Evolutionary conservation across 2,113 vertebrate species (phyloP).

Genomic region (Amia ocellicauda): DNA sequence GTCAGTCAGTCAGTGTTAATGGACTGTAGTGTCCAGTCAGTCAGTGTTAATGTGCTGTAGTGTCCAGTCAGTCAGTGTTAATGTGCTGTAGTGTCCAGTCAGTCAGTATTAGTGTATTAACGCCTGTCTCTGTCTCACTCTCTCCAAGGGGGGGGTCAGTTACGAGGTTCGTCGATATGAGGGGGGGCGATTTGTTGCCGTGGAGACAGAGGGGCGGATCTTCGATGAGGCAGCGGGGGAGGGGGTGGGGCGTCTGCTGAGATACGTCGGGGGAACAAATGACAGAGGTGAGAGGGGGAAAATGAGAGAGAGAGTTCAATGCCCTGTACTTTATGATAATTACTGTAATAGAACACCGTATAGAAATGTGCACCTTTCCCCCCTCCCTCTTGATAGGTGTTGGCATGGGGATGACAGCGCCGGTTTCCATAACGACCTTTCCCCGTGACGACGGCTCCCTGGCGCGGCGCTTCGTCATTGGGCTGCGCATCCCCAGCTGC

Average conservation of each 20-base stretch:
- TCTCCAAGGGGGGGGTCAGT: constrained; percentile 69
- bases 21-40: no score
- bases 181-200: constrained; percentile 63
- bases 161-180: constrained; percentile 82
- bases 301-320: no score
- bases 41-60: no score
- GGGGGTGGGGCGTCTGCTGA: constrained; percentile 77
- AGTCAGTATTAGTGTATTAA: no score
- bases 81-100: no score
- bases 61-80: no score
- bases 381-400: constrained; percentile 51
- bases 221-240: constrained; percentile 83
- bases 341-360: no score
- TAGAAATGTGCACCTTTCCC: no score
- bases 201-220: constrained; percentile 72
- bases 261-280: constrained; percentile 85
- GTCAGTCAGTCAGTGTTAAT: no score
- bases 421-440: constrained; percentile 78
- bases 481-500: constrained; percentile 69
- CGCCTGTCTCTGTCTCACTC: not conserved
- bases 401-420: constrained; percentile 82
- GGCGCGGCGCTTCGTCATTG: constrained; percentile 76
- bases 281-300: constrained; percentile 67
- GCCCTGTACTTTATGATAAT: no score
- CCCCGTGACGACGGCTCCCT: constrained; percentile 75